Evolutionary conservation across 1,140 invertebrate genomes (phyloP), one percentile per base, ranked within the genome.

Genomic region (Pentalonia nigronervosa): DNA sequence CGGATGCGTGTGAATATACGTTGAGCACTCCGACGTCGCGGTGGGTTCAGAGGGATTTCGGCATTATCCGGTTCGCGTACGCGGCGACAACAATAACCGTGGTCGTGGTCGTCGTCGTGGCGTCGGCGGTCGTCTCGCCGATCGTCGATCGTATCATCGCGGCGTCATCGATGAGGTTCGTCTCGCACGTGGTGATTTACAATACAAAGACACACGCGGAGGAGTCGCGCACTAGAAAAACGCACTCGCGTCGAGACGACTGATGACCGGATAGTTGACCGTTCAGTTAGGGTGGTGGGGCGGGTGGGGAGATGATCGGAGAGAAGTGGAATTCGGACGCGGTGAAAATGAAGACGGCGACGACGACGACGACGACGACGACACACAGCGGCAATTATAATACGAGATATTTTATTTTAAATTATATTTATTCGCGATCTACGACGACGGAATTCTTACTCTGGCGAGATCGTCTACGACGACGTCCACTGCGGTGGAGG

Each of bases 1-100:
- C 60, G 60, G 17, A 76, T n/a, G 36, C 0, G 83, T 41, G 9
- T 25, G 81, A 9, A 2, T 84, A 36, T 36, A 36, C 25, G 21
- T 45, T 30, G 25, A 45, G 45, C 45, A n/a, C 45, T 47, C 84
- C 2, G 7, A n/a, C 84, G 60, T 76, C 60, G 23, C 45, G 41
- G 7, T 45, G 60, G 60, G 60, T 76, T 76, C 60, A 47, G 25
- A n/a, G 30, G 30, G 30, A n/a, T n/a, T 48, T 87, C 84, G 84
- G 30, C 41, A 87, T 87, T 87, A n/a, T 87, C 84, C 84, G 84
- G 30, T 47, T 47, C 41, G 45, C 84, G 84, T 47, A n/a, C 84
- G 14, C 41, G 45, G 45, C 41, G 6, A 48, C 14, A 47, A 87
- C 84, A 30, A 23, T 36, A 34, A 45, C 25, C 45, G 30, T n/a